Evolutionary conservation across 2,113 vertebrate species (phyloP).

Genomic region (Synchiropus splendidus): DNA sequence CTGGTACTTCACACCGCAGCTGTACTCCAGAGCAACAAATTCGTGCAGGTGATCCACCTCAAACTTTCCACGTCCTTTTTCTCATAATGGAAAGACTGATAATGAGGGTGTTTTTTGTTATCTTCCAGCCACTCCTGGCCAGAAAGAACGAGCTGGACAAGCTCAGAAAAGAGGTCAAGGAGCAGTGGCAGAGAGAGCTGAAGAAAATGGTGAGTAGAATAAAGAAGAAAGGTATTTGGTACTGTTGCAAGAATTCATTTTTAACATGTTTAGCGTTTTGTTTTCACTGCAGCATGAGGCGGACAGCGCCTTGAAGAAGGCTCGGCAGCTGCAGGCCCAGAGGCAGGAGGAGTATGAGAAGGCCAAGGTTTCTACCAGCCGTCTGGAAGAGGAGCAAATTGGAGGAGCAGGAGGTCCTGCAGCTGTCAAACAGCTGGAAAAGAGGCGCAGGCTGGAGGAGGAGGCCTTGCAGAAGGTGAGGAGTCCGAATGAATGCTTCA

Average conservation of each 20-base stretch:
- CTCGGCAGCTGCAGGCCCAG: constrained; percentile 77
- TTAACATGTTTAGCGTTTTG: not conserved
- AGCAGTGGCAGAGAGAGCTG: constrained; percentile 92
- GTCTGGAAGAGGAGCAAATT: constrained; percentile 83
- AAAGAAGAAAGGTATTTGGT: too few relatives aligned
- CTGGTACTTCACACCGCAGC: constrained; percentile 81
- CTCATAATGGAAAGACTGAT: not conserved
- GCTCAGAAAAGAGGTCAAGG: constrained; percentile 92
- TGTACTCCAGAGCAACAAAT: constrained; percentile 89
- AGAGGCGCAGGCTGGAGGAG: constrained; percentile 83
- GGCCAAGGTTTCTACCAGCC: constrained; percentile 79
- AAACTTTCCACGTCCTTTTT: not conserved
- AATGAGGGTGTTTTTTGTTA: constrained; percentile 12
- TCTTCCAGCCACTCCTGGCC: constrained; percentile 78
- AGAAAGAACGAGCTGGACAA: constrained; percentile 92
- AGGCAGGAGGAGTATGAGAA: constrained; percentile 94
- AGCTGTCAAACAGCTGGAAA: constrained; percentile 79
- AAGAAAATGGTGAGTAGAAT: constrained; percentile 82
- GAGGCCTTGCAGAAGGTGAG: constrained; percentile 89
- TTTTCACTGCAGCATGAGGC: constrained; percentile 77
- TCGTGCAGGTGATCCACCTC: constrained; percentile 79
- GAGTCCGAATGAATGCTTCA: too few relatives aligned
- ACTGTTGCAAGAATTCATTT: too few relatives aligned
- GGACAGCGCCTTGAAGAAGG: constrained; percentile 81
- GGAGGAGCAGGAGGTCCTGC: constrained; percentile 59